These are phyloP conservation scores for Dimorphilus gyrociliatus DNA, from an alignment of 2,888 invertebrate genomes.

Conservation along the genomic window DNA sequence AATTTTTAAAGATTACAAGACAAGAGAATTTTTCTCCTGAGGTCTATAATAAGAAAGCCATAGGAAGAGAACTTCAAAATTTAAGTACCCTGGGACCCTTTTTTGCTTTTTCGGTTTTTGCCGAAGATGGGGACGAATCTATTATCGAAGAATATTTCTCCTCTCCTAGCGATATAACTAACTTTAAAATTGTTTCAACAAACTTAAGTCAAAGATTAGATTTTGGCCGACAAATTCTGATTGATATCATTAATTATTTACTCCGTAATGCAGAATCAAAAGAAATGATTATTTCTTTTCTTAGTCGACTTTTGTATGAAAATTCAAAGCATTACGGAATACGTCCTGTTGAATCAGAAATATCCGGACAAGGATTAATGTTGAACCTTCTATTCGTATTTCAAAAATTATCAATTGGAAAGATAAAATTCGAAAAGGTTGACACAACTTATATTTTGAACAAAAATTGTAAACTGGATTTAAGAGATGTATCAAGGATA, in stretches of 20 bases:
- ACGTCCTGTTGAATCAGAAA: slow-evolving; percentile 63
- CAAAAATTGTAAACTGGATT: not conserved
- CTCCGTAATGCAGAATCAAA: too few species aligned
- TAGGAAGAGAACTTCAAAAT: slow-evolving; percentile 67
- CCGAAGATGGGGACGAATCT: too few species aligned
- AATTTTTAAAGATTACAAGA: slow-evolving; percentile 21
- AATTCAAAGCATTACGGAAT: too few species aligned
- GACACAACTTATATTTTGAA: not conserved
- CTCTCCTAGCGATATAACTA: too few species aligned
- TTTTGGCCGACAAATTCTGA: too few species aligned
- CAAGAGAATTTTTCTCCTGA: slow-evolving; percentile 55
- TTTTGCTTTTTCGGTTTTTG: slow-evolving; percentile 73
- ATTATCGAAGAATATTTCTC: too few species aligned
- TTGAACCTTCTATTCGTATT: slow-evolving; percentile 76
- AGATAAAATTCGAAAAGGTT: slow-evolving; percentile 66
- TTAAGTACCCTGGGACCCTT: slow-evolving; percentile 79
- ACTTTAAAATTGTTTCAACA: too few species aligned
- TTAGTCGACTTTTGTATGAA: too few species aligned
- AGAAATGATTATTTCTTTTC: too few species aligned
- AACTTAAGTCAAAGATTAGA: too few species aligned
- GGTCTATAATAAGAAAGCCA: slow-evolving; percentile 55
- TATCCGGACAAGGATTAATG: slow-evolving; percentile 89
- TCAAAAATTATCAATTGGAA: slow-evolving; percentile 70
- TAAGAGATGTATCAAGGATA: not conserved
- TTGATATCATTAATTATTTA: too few species aligned